Conservation (phyloP, 2,797 vertebrate genomes). For the Ctenosaura bakeri region DNA sequence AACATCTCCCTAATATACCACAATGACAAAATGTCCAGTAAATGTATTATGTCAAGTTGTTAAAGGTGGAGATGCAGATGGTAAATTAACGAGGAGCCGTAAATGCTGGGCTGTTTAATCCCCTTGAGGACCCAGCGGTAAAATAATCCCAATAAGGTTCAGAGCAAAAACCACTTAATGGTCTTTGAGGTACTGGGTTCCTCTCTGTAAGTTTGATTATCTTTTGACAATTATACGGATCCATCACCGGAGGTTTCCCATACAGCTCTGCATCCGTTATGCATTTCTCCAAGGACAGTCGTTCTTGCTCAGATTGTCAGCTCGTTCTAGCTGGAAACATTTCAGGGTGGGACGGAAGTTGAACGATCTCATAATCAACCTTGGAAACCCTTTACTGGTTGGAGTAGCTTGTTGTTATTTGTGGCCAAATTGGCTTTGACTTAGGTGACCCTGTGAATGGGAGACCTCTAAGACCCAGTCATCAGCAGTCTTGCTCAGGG, state of each 20-base stretch:
- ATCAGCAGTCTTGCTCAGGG: no score
- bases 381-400: not conserved
- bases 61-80: constrained; percentile 82
- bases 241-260: not conserved
- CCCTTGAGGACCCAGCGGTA: constrained; percentile 72
- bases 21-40: constrained; percentile 82
- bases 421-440: no score
- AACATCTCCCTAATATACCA: constrained; percentile 74
- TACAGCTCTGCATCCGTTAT: accelerated
- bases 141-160: constrained; percentile 74
- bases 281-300: not conserved
- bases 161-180: constrained; percentile 66
- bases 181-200: constrained; percentile 34
- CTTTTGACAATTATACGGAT: not conserved
- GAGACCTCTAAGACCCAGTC: no score
- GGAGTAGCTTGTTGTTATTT: not conserved
- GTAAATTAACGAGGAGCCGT: constrained; percentile 78
- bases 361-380: not conserved
- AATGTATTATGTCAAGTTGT: constrained; percentile 77
- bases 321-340: not conserved
- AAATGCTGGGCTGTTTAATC: constrained; percentile 76
- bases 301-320: not conserved
- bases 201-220: constrained; percentile 19
- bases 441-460: no score
- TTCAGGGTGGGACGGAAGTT: not conserved